A percentile compares a stretch with the other conserved stretches of the same genome.
Evolutionary conservation across 2,113 vertebrate species (phyloP).

Genomic region (Riparia riparia): DNA sequence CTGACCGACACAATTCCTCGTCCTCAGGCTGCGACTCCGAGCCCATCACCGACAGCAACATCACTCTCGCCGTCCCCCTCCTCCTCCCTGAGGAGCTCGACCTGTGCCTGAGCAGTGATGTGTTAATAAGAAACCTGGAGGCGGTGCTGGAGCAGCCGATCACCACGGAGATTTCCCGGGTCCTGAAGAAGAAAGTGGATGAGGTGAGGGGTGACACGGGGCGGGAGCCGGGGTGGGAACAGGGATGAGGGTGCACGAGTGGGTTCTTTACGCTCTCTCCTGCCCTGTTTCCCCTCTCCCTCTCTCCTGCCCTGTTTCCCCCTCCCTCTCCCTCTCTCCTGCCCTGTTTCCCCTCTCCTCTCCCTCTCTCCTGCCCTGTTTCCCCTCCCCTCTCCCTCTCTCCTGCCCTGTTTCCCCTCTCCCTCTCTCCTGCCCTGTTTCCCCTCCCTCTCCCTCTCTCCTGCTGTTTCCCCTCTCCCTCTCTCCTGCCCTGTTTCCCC

Average conservation of each 20-base stretch:
- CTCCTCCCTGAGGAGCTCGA: background rate
- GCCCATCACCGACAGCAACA: background rate
- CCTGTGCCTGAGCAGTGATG: constrained; percentile 36
- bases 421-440: no score
- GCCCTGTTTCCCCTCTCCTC: no score
- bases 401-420: background rate
- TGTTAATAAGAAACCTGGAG: constrained; percentile 54
- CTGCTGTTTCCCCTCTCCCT: no score
- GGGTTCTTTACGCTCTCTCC: rapidly evolving
- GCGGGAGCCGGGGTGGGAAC: rapidly evolving
- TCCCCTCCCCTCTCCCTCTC: background rate
- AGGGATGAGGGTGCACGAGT: rapidly evolving
- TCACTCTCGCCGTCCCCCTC: background rate
- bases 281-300: background rate
- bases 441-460: no score
- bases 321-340: no score
- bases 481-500: background rate
- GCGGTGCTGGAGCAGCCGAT: background rate
- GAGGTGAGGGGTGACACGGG: constrained; percentile 44
- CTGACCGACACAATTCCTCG: background rate
- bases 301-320: background rate
- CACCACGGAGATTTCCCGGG: rapidly evolving
- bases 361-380: background rate
- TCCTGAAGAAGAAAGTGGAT: constrained; percentile 66
- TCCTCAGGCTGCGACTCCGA: background rate